Percentiles rank a stretch among this genome's conserved stretches.
Conservation (phyloP, 2,113 vertebrate genomes). For the Rhabdomys dilectus region DNA sequence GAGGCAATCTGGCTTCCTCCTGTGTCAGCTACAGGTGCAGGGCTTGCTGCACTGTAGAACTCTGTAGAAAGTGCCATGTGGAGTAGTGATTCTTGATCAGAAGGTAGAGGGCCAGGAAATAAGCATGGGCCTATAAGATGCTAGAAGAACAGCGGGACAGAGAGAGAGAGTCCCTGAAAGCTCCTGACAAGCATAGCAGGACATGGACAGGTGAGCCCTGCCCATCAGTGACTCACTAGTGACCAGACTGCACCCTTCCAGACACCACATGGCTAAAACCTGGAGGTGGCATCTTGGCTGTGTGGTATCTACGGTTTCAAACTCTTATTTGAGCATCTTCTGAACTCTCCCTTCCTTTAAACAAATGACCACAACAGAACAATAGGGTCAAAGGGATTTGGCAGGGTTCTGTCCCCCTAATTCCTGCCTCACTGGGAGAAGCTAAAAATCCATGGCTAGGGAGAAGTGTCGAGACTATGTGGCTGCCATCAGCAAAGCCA, state of each 20-base stretch:
- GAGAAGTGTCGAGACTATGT: background rate
- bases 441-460: accelerated
- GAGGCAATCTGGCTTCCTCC: background rate
- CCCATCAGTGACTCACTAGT: no score
- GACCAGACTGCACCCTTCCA: background rate
- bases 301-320: accelerated
- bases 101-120: background rate
- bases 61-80: background rate
- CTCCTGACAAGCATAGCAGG: no score
- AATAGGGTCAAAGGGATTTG: accelerated
- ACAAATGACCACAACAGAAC: background rate
- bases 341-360: background rate
- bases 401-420: background rate
- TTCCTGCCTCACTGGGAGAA: background rate
- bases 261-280: background rate
- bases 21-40: accelerated
- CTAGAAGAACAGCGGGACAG: accelerated
- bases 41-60: accelerated
- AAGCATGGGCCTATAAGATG: background rate
- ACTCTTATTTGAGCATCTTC: background rate
- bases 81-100: background rate
- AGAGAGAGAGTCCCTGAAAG: background rate
- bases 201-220: accelerated
- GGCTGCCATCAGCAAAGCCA: background rate
- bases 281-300: accelerated